Percentiles rank a stretch among this genome's conserved stretches.
Conservation (phyloP, 2,113 vertebrate species). For the Aix galericulata region DNA sequence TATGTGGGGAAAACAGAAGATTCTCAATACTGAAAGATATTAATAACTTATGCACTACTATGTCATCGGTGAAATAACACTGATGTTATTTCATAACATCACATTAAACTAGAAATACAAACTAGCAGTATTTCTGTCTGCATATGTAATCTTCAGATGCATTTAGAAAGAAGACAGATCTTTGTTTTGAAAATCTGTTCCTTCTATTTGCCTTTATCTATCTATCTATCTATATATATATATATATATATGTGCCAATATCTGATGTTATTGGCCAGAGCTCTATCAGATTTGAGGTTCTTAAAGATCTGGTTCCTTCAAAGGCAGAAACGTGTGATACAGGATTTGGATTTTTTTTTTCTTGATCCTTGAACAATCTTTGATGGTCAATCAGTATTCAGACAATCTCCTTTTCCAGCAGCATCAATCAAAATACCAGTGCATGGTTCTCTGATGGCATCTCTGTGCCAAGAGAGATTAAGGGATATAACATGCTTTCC, state of each 20-base stretch:
- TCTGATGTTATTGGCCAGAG: background rate
- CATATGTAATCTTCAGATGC: background rate
- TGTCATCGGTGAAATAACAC: background rate
- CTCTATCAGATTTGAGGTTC: background rate
- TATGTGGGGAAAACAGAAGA: background rate
- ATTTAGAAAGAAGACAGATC: background rate
- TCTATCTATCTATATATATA: too few relatives aligned
- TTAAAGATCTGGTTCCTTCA: background rate
- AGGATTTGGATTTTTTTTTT: background rate
- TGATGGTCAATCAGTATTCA: conserved; percentile 4
- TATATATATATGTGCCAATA: background rate
- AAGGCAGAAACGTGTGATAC: background rate
- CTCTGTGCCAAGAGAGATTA: conserved; percentile 21
- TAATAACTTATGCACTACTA: background rate
- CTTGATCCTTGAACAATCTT: conserved; percentile 11
- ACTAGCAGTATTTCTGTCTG: background rate
- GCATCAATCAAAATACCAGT: background rate
- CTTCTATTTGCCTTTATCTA: background rate
- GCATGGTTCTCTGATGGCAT: background rate
- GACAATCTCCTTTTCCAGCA: background rate
- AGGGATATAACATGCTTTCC: background rate
- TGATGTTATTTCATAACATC: conserved; percentile 6
- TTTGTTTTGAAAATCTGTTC: background rate
- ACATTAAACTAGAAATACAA: background rate
- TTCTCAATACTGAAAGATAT: background rate